phyloP scores from a whole-genome alignment of 2,797 vertebrate species.

The Manis pentadactyla region DNA sequence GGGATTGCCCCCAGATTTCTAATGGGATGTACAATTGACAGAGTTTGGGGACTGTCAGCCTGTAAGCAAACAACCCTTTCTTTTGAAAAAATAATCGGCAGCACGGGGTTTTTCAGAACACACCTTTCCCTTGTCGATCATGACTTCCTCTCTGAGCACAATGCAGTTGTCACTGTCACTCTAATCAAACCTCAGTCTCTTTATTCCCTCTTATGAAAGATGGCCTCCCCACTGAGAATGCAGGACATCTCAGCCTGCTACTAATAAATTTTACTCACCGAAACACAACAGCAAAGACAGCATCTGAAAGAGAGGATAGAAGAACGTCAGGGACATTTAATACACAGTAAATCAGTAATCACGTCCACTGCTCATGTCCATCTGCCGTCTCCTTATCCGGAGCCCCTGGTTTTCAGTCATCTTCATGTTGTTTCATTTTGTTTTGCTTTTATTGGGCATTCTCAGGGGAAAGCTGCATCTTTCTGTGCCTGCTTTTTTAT shows the following conservation, averaged over 20 bases:
- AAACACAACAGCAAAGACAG: background rate
- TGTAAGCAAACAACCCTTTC: background rate
- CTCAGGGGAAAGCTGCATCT: background rate
- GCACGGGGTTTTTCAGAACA: background rate
- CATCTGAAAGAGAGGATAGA: background rate
- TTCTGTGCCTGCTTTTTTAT: background rate
- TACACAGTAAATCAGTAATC: background rate
- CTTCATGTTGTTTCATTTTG: background rate
- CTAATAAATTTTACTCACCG: background rate
- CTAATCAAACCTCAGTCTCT: background rate
- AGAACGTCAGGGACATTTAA: background rate
- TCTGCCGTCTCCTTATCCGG: background rate
- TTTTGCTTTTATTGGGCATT: background rate
- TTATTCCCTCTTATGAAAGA: background rate
- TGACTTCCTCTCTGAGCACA: background rate
- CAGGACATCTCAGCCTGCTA: background rate
- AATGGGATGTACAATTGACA: background rate
- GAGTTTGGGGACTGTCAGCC: background rate
- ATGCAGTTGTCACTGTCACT: background rate
- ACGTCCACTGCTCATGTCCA: fast-evolving
- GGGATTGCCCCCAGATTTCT: background rate
- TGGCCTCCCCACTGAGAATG: background rate
- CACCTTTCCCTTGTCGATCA: background rate
- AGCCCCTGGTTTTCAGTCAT: background rate
- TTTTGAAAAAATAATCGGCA: background rate